Evolutionary conservation across 2,113 vertebrate genomes (phyloP).

Genomic region (Candoia aspera): DNA sequence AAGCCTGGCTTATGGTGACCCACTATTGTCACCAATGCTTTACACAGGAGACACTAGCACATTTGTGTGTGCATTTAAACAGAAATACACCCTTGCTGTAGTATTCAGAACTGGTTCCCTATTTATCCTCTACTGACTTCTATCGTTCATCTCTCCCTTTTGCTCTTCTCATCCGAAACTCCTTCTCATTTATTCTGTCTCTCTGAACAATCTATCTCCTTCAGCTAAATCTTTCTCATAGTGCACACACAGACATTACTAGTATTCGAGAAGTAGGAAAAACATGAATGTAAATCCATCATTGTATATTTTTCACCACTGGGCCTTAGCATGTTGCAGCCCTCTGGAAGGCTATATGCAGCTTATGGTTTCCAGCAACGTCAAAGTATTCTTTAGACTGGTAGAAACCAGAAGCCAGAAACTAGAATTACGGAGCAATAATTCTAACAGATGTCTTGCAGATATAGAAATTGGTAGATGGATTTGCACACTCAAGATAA

Average conservation of each 20-base stretch:
- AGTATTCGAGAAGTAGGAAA: not conserved
- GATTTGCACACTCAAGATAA: not conserved
- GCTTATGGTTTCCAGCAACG: not conserved
- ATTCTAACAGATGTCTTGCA: not conserved
- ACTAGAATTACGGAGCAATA: not conserved
- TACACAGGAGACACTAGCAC: not conserved
- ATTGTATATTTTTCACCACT: not conserved
- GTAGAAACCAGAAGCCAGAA: not conserved
- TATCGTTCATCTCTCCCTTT: not conserved
- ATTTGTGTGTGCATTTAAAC: not conserved
- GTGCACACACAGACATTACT: not conserved
- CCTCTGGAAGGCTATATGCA: not conserved
- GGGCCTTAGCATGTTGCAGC: not conserved
- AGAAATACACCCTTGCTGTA: not conserved
- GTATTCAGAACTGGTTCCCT: not conserved
- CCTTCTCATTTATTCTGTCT: not conserved
- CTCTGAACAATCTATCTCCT: not conserved
- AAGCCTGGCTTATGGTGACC: not conserved
- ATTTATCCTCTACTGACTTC: not conserved
- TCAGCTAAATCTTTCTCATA: not conserved
- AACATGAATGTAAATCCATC: slow-evolving; percentile 5
- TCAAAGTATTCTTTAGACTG: not conserved
- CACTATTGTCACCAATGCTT: not conserved
- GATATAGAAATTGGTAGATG: not conserved
- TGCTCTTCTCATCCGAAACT: not conserved